phyloP scores from a whole-genome alignment of 2,888 invertebrate species.

The Axea sp. region DNA sequence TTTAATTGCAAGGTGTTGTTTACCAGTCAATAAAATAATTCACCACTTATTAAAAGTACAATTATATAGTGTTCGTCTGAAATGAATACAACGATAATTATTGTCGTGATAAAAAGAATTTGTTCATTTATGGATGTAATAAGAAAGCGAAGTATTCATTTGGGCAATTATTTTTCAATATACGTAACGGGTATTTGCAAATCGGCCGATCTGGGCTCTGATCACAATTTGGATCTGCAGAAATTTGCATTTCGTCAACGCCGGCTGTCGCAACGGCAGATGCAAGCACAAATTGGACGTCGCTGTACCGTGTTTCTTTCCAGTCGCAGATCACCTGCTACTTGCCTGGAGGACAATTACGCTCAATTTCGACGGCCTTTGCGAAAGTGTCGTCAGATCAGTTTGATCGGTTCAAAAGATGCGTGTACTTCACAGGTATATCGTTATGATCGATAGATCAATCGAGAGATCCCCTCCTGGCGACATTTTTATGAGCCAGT shows the following conservation, averaged over 20 bases:
- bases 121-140: neutral
- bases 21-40: conserved; percentile 11
- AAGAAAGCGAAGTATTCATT: conserved; percentile 27
- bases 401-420: conserved; percentile 28
- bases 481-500: conserved; percentile 43
- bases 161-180: conserved; percentile 58
- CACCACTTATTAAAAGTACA: conserved; percentile 15
- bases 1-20: conserved; percentile 43
- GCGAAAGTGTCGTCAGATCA: conserved; percentile 69
- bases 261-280: conserved; percentile 76
- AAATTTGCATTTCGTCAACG: conserved; percentile 76
- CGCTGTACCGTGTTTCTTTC: conserved; percentile 66
- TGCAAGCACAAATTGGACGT: conserved; percentile 75
- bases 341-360: conserved; percentile 72
- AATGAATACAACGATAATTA: conserved; percentile 33
- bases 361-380: conserved; percentile 72
- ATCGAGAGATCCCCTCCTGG: conserved; percentile 28
- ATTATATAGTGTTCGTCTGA: conserved; percentile 13
- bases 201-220: conserved; percentile 52
- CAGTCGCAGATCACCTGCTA: conserved; percentile 71
- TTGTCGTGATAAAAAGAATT: conserved; percentile 8
- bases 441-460: conserved; percentile 55
- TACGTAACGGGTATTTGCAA: conserved; percentile 35
- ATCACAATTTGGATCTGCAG: conserved; percentile 43
- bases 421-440: conserved; percentile 54